Conservation (phyloP, 37 sponge, comb jelly and placozoan species). For the Ianthella basta region DNA sequence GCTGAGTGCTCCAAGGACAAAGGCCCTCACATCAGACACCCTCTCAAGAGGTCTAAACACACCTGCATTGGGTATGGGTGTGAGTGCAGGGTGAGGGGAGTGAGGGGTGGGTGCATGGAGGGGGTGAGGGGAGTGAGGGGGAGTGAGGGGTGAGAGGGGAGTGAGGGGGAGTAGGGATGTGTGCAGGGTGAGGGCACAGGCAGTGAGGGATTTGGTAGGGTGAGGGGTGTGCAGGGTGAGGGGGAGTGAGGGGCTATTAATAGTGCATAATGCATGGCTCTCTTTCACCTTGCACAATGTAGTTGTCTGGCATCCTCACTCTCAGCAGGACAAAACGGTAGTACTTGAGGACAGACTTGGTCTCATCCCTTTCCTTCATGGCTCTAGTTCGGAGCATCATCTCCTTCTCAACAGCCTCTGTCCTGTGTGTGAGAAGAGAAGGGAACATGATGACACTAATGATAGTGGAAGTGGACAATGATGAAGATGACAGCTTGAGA, state of each 20-base stretch:
- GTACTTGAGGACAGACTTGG: conserved; percentile 48
- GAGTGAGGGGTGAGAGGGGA: too few relatives aligned
- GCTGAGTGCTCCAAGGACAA: conserved; percentile 40
- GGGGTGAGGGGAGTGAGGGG: too few relatives aligned
- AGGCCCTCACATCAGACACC: conserved; percentile 54
- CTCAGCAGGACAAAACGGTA: conserved; percentile 70
- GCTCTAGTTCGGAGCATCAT: conserved; percentile 58
- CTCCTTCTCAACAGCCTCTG: conserved; percentile 57
- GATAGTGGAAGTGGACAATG: too few relatives aligned
- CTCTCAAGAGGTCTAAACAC: conserved; percentile 72
- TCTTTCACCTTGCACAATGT: conserved; percentile 68
- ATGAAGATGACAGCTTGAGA: too few relatives aligned
- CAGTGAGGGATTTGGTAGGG: too few relatives aligned
- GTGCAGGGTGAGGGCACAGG: too few relatives aligned
- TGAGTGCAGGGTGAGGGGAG: background rate
- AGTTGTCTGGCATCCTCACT: conserved; percentile 69
- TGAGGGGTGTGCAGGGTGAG: too few relatives aligned
- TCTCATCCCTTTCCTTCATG: conserved; percentile 83
- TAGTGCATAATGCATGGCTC: too few relatives aligned
- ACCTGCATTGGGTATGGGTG: conserved; percentile 34
- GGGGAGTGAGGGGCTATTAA: too few relatives aligned
- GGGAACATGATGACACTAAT: too few relatives aligned
- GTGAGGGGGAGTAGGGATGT: too few relatives aligned
- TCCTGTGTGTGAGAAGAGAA: conserved; percentile 20
- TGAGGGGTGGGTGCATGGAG: background rate